Evolutionary conservation across 2,113 vertebrate species (phyloP).

Genomic region (Ceyx melanurus): DNA sequence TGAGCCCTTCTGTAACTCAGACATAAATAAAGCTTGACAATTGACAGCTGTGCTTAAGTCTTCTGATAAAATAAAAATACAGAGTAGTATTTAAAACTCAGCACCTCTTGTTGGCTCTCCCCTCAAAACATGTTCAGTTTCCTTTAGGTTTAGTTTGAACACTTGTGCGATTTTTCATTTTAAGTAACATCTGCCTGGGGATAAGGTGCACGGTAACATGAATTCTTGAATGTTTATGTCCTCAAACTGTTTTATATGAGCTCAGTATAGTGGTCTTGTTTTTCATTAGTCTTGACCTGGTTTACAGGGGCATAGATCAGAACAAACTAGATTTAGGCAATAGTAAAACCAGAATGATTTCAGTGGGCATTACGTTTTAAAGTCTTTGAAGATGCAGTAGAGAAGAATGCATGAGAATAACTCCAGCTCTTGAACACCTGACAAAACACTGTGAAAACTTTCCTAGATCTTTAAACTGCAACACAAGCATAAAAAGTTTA

Average conservation of each 20-base stretch:
- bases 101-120: not conserved
- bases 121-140: not conserved
- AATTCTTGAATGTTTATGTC: accelerated
- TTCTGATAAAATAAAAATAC: not conserved
- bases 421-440: not conserved
- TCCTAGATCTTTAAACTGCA: not conserved
- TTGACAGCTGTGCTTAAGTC: not conserved
- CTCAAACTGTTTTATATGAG: not conserved
- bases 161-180: not conserved
- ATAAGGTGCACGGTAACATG: not conserved
- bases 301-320: constrained; percentile 24
- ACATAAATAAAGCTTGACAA: not conserved
- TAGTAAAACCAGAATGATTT: constrained; percentile 23
- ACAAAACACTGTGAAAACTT: not conserved
- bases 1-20: not conserved
- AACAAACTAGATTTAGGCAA: not conserved
- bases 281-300: not conserved
- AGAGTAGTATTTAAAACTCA: not conserved
- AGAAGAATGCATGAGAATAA: not conserved
- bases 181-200: not conserved
- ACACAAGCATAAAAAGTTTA: not conserved
- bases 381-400: not conserved
- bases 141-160: not conserved
- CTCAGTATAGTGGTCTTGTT: not conserved
- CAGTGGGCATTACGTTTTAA: constrained; percentile 31